Base-by-base conservation (phyloP, 2,888 invertebrate genomes). In the Macrosoma leucophasiata region DNA sequence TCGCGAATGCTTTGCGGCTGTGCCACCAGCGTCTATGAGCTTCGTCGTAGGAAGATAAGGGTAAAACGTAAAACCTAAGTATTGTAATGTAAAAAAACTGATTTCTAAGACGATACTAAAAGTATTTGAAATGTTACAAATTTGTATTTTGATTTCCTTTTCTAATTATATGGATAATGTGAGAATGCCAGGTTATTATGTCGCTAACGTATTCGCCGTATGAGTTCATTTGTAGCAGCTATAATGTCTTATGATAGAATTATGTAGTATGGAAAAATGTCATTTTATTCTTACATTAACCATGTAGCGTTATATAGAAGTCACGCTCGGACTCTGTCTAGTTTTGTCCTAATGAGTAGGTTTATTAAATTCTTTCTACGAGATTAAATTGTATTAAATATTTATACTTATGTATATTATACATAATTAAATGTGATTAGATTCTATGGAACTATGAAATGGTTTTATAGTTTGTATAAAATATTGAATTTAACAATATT, bases 71-170 rank as follows among this genome's bases (percentile, higher is more conserved):
- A 70, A 68, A 61, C 62, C 66, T 75, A 77, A 50, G 38, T 50
- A 53, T 67, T 70, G 55, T 64, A 65, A 54, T 59, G 64, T 68
- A 72, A 70, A 73, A 67, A 67, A 74, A 69, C 58, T 66, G 68
- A 73, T 73, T 73, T 73, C 73, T 73, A 75, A 71, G 57, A 69
- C 54, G 65, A 76, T 79, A 77, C 72, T 78, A 65, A 77, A 70
- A 77, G 72, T 81, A 79, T 79, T 75, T 73, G 64, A 76, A 62
- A 58, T 79, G 77, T 84, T 84, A 82, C 82, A 84, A 84, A 84
- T 81, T 84, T 81, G 82, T 84, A 84, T 81, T 79, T 70, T 55
- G 49, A 52, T 55, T 50, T 50, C 39, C 50, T 41, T 26, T 29
- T 39, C 30, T 29, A 52, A 41, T 43, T 31, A 34, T 51, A 43